A percentile compares a stretch with the other conserved stretches of the same genome.
Conservation (phyloP, 2,797 vertebrate species). For the Orestias chungarensis region DNA sequence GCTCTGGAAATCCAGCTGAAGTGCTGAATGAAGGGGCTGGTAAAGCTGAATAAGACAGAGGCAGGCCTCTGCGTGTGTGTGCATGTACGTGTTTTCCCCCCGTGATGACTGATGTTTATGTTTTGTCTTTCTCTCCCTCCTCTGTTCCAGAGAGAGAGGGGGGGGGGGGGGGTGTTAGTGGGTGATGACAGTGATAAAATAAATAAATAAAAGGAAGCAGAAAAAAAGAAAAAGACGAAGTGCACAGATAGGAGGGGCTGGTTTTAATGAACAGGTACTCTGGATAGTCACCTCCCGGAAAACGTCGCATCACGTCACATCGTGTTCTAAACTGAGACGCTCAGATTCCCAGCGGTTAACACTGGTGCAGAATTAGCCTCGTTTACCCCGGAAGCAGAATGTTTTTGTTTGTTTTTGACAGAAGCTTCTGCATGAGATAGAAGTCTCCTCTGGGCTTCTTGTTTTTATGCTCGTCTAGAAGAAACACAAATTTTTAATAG, state of each 20-base stretch:
- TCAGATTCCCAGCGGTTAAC: conserved; percentile 31
- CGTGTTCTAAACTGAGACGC: conserved; percentile 56
- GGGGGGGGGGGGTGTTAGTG: conserved; percentile 16
- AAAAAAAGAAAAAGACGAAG: conserved; percentile 1
- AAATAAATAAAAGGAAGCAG: background rate
- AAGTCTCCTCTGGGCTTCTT: background rate
- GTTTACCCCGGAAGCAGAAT: conserved; percentile 47
- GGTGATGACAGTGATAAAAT: conserved; percentile 7
- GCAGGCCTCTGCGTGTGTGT: conserved; percentile 8
- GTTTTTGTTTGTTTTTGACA: conserved; percentile 29
- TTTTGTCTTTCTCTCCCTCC: conserved; percentile 37
- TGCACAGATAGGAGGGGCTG: conserved; percentile 4
- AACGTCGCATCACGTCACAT: conserved; percentile 51
- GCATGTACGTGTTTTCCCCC: conserved; percentile 20
- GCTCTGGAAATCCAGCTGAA: conserved; percentile 17
- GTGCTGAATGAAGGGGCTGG: conserved; percentile 41
- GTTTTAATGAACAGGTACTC: conserved; percentile 38
- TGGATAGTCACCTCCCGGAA: conserved; percentile 42
- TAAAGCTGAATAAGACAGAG: conserved; percentile 29
- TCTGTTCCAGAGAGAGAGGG: conserved; percentile 23
- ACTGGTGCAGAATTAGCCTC: conserved; percentile 24
- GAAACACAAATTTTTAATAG: background rate
- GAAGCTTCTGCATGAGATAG: conserved; percentile 11
- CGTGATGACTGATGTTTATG: conserved; percentile 37
- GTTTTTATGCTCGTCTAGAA: background rate